Evolutionary conservation across 2,797 vertebrate genomes (phyloP).

Genomic region (Gephyroberyx darwinii): DNA sequence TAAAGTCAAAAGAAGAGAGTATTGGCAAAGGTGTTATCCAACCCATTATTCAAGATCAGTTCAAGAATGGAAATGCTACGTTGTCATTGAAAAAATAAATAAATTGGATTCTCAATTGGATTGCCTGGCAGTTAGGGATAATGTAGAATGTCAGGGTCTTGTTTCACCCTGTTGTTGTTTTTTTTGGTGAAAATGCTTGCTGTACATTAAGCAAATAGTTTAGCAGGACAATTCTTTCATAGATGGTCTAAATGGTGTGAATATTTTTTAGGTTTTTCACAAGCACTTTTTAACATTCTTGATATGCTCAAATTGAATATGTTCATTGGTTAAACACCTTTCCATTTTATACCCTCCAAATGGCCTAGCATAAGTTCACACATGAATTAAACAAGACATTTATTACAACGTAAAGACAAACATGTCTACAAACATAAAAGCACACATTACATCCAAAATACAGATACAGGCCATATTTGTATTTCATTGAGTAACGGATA

Average conservation of each 20-base stretch:
- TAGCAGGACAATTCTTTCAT: too few relatives aligned
- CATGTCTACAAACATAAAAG: slow-evolving; percentile 41
- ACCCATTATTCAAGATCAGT: neutral
- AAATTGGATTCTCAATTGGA: neutral
- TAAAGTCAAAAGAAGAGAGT: slow-evolving; percentile 22
- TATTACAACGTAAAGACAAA: slow-evolving; percentile 42
- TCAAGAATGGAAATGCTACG: slow-evolving; percentile 1
- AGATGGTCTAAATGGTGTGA: too few relatives aligned
- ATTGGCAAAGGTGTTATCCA: slow-evolving; percentile 42
- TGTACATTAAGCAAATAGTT: too few relatives aligned
- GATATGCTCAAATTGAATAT: slow-evolving; percentile 5
- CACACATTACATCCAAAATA: slow-evolving; percentile 37
- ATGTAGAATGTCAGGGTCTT: neutral
- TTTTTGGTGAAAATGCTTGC: neutral
- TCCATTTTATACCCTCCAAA: slow-evolving; percentile 17
- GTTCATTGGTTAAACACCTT: slow-evolving; percentile 31
- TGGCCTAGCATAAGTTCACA: slow-evolving; percentile 2
- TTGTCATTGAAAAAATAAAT: neutral
- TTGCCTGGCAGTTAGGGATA: neutral
- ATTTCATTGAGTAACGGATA: slow-evolving; percentile 1
- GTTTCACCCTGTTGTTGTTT: neutral
- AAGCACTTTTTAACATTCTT: too few relatives aligned
- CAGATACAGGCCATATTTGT: slow-evolving; percentile 36
- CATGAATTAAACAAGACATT: slow-evolving; percentile 11
- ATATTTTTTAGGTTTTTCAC: too few relatives aligned